Base-by-base conservation (phyloP, 2,797 vertebrate species). In the Danionella dracula region DNA sequence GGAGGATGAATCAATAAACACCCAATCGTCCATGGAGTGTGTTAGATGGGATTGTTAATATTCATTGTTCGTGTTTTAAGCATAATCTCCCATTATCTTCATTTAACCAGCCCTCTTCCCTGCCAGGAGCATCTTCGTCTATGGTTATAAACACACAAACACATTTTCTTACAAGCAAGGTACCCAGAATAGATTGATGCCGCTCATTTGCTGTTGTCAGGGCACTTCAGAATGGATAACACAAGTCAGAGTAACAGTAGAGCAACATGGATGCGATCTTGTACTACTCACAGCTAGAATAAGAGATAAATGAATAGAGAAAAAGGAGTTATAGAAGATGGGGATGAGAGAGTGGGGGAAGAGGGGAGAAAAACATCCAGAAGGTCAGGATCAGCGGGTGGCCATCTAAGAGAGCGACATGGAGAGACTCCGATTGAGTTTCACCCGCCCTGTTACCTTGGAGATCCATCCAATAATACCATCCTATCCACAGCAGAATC, bases 351-450 rank as follows among this genome's bases (percentile, higher is more conserved):
- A 11, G 51, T 13, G 20, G 41, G 49, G 55, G 48, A 38, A 82
- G 84, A 83, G 83, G 80, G 85, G 81, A 87, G 88, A 86, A 60
- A 66, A 66, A 66, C 85, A 87, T 89, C 84, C 85, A 83, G 88
- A 90, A 90, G 89, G 88, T 90, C 88, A 90, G 84, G 78, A 90
- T 79, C 87, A 88, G 87, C 87, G 78, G 88, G 87, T 85, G 82
- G 84, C 83, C 82, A 82, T 84, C 83, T 82, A 82, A 85, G 79
- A 82, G 81, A 87, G 61, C 66, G n/a, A 65, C 61, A 85, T 85
- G 83, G 85, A 87, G 86, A 86, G 85, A 83, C 83, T 80, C 82
- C 82, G 84, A 87, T 87, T 87, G 85, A 87, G 85, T 88, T 85
- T 84, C 84, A 84, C 87, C 86, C 85, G 82, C 86, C 82, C 81